Base-by-base conservation (phyloP, 2,888 invertebrate species). In the Sclerodermus sp. region DNA sequence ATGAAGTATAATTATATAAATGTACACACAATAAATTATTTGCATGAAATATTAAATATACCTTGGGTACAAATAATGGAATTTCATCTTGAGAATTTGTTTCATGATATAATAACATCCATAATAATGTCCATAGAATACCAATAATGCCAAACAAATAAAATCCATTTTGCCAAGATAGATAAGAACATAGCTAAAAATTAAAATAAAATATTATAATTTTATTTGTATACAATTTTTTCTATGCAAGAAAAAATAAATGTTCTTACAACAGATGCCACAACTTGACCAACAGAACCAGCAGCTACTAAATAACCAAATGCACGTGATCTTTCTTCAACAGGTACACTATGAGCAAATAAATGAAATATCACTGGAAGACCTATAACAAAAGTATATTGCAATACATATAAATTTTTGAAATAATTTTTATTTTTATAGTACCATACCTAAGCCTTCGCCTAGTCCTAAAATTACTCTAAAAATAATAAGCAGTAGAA, bases 281-380 rank as follows among this genome's bases (percentile, higher is more conserved):
- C 82, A 30, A 88, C 88, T 79, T 89, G 89, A 9, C 89, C 89
- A 43, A 88, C 84, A n/a, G 88, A 87, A 34, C 89, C 89, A 49
- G 85, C 83, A 12, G 88, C 88, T 38, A 88, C 82, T 37, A 89
- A 78, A 71, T 89, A 89, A 12, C 87, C 86, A 76, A 89, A 89
- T 1, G 89, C 87, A 53, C 87, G 76, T 2, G 88, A 87, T 53
- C 89, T 79, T 71, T 88, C 88, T 67, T 88, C 88, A 13, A 86
- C 83, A 14, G 88, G 87, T 60, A 89, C 84, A 62, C 82, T 84
- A 68, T 88, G 85, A 37, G 88, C 86, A 78, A 89, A 88, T 59
- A 89, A 82, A 69, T 88, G 88, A 76, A 87, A 89, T 64, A 89
- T 87, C 47, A 89, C 88, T 13, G 89, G 89, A 47, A 89, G 78